Base-by-base conservation (phyloP, 2,888 invertebrate genomes). In the Parasteatoda lunata region DNA sequence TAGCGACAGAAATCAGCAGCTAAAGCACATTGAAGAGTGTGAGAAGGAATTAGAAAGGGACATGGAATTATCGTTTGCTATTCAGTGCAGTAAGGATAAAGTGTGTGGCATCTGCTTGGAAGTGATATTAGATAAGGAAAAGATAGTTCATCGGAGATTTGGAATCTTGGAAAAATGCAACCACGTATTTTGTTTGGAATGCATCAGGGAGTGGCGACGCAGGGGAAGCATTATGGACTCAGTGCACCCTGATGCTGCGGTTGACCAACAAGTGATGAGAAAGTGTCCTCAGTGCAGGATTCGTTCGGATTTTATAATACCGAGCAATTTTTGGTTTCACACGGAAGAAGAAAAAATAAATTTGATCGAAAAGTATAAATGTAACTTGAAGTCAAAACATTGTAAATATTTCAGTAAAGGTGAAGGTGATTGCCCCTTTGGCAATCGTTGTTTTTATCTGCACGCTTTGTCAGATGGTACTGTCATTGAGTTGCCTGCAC, bases 41-140 rank as follows among this genome's bases (percentile, higher is more conserved):
- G 92, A 95, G 75, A 93, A 94, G 89, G 94, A 95, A 90, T 95
- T 95, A 90, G 95, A 96, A 91, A 93, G 94, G 81, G 95, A 96
- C 89, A 96, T 96, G 96, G 96, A 96, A 91, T 91, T 95, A 65
- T 95, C 96, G 0, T 96, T 96, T 92, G 95, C 96, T 5, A 93
- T 96, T 65, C 95, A 95, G 66, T 94, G 95, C 78, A 96, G 96
- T 83, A 94, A 94, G 90, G 96, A 96, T 90, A 96, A 96, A 92
- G 93, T 94, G 1, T 97, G 97, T 91, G 96, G 96, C 30, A 95
- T 97, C 84, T 97, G 97, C 91, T 96, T 96, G 92, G 96, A 97
- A 91, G 94, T 94, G 8, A 92, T 93, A 4, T 70, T 90, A 72
- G 92, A 92, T 48, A 93, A 93, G 83, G 90, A 91, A 52, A 90